A percentile compares a stretch with the other conserved stretches of the same genome.
Evolutionary conservation across 1,140 invertebrate genomes (phyloP).

Genomic region (Macrosteles quadrilineatus): DNA sequence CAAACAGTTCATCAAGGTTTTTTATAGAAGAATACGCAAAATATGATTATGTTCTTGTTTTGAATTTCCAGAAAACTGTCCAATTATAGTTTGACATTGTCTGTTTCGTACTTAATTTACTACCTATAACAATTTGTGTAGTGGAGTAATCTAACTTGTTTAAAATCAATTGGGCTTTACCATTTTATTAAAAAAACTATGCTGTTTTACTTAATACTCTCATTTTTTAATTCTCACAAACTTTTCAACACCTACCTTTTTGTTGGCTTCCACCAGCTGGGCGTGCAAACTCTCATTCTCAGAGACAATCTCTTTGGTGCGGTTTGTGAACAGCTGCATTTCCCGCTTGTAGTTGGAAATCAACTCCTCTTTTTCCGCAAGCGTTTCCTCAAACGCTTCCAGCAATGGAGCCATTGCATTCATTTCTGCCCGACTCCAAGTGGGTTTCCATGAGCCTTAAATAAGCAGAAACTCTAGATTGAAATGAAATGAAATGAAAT

Average conservation of each 20-base stretch:
- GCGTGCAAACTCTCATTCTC: constrained; percentile 64
- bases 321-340: constrained; percentile 61
- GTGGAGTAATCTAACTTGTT: too few relatives aligned
- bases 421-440: constrained; percentile 58
- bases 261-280: constrained; percentile 57
- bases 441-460: constrained; percentile 29
- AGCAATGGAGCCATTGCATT: constrained; percentile 63
- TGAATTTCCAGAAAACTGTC: too few relatives aligned
- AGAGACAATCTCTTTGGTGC: constrained; percentile 59
- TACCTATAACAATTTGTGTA: too few relatives aligned
- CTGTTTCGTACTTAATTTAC: too few relatives aligned
- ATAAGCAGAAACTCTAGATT: too few relatives aligned
- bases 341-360: constrained; percentile 61
- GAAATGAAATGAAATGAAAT: constrained; percentile 27
- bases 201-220: too few relatives aligned
- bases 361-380: constrained; percentile 65
- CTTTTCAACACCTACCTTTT: constrained; percentile 49
- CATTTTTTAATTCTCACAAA: too few relatives aligned
- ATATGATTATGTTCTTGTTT: too few relatives aligned
- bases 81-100: too few relatives aligned
- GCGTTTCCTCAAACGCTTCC: constrained; percentile 66
- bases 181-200: too few relatives aligned
- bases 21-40: too few relatives aligned
- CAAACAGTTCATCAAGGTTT: constrained; percentile 40
- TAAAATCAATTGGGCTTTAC: too few relatives aligned